These are phyloP conservation scores for Tenualosa ilisha DNA, from an alignment of 2,797 vertebrate species.

Conservation along the genomic window DNA sequence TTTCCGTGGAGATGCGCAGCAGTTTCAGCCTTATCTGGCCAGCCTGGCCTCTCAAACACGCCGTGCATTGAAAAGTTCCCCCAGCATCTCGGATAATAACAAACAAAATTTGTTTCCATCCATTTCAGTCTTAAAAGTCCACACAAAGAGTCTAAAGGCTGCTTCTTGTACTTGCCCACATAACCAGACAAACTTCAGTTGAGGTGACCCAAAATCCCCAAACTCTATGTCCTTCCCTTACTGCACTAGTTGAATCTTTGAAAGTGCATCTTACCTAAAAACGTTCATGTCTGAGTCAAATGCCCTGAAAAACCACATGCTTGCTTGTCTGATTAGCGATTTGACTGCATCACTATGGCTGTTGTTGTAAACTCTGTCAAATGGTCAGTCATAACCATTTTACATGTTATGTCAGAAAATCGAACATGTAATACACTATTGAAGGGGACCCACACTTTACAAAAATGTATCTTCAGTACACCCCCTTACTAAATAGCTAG, in stretches of 20 bases:
- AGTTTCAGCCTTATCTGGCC: constrained; percentile 31
- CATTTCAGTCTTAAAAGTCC: constrained; percentile 7
- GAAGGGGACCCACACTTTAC: not conserved
- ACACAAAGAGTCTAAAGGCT: constrained; percentile 19
- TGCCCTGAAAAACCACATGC: not conserved
- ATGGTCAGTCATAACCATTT: not conserved
- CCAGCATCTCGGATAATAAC: constrained; percentile 38
- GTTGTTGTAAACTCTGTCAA: not conserved
- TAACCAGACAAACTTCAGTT: constrained; percentile 12
- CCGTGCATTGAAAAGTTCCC: constrained; percentile 38
- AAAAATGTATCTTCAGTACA: not conserved
- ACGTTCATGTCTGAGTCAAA: not conserved
- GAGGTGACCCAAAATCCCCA: not conserved
- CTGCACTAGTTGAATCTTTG: constrained; percentile 2
- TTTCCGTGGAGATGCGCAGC: constrained; percentile 34
- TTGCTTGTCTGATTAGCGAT: not conserved
- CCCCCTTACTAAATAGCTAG: not conserved
- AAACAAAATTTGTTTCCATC: constrained; percentile 29
- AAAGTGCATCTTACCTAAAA: not conserved
- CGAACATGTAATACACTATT: not conserved
- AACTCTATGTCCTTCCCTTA: not conserved
- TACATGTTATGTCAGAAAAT: not conserved
- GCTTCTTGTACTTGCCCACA: not conserved
- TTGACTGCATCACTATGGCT: not conserved
- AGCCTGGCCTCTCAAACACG: constrained; percentile 39